phyloP scores from a whole-genome alignment of 1,140 invertebrate species.

The Helicoverpa zea region DNA sequence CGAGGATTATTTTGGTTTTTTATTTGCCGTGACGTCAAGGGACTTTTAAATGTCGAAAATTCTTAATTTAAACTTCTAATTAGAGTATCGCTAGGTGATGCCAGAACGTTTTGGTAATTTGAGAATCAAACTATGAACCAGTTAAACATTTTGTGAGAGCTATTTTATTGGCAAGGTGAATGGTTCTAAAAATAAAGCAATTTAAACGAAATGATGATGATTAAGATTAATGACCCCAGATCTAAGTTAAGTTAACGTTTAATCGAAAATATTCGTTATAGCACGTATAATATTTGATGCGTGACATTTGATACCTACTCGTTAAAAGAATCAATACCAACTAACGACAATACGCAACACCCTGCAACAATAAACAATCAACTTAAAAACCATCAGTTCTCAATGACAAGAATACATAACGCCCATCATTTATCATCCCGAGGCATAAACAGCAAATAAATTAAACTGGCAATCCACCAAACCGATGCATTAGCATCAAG shows the following conservation, averaged over 20 bases:
- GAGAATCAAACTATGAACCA: background rate
- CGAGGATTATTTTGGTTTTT: constrained; percentile 45
- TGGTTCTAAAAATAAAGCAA: too few relatives aligned
- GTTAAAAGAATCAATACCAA: background rate
- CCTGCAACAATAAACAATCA: constrained; percentile 13
- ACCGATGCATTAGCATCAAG: constrained; percentile 53
- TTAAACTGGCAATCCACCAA: constrained; percentile 63
- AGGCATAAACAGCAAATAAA: constrained; percentile 67
- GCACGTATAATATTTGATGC: too few relatives aligned
- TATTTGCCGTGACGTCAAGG: constrained; percentile 46
- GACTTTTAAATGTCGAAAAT: constrained; percentile 30
- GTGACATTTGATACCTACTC: too few relatives aligned
- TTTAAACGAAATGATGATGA: too few relatives aligned
- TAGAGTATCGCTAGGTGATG: constrained; percentile 23
- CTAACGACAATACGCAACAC: background rate
- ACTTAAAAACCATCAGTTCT: constrained; percentile 22
- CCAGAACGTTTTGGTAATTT: constrained; percentile 1
- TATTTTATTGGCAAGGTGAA: too few relatives aligned
- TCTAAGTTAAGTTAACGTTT: too few relatives aligned
- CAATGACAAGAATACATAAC: constrained; percentile 42
- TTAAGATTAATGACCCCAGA: too few relatives aligned
- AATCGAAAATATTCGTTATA: too few relatives aligned
- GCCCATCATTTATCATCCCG: constrained; percentile 59
- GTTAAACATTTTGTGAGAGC: background rate
- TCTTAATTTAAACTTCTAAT: constrained; percentile 35